Conservation (phyloP, 2,888 invertebrate species). For the Scaptodrosophila latifasciaeformis region DNA sequence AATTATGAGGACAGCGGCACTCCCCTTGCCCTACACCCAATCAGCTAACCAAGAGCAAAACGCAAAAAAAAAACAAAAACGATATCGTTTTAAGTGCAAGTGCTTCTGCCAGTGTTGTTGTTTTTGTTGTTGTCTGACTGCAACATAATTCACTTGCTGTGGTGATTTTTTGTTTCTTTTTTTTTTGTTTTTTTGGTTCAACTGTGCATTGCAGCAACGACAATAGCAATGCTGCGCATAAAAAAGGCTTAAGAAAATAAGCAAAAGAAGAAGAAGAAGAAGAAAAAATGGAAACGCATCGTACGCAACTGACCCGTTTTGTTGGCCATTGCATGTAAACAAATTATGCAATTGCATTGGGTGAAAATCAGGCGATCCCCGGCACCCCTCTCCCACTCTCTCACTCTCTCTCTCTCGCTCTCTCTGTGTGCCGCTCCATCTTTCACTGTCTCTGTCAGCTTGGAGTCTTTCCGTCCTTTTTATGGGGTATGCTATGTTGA, state of each 20-base stretch:
- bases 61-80: slow-evolving; percentile 27
- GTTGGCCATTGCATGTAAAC: slow-evolving; percentile 57
- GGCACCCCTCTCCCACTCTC: too few species aligned
- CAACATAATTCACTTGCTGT: slow-evolving; percentile 57
- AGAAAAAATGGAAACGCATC: slow-evolving; percentile 23
- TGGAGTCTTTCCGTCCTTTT: slow-evolving; percentile 6
- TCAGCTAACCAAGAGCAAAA: slow-evolving; percentile 8
- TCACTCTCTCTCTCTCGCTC: too few species aligned
- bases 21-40: slow-evolving; percentile 4
- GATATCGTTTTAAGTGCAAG: slow-evolving; percentile 6
- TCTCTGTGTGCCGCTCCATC: too few species aligned
- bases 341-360: slow-evolving; percentile 62
- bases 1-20: slow-evolving; percentile 45
- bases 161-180: slow-evolving; percentile 33
- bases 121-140: slow-evolving; percentile 10
- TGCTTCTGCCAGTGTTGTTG: neutral
- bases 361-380: slow-evolving; percentile 34
- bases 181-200: too few species aligned
- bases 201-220: slow-evolving; percentile 28
- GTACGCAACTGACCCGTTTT: slow-evolving; percentile 62
- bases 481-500: too few species aligned
- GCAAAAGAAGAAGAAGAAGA: neutral
- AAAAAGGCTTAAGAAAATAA: neutral
- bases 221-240: slow-evolving; percentile 24
- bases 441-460: slow-evolving; percentile 1